Evolutionary conservation across 2,888 invertebrate genomes (phyloP), one percentile per base, ranked within the genome.

Genomic region (Drosophila melanosoma): DNA sequence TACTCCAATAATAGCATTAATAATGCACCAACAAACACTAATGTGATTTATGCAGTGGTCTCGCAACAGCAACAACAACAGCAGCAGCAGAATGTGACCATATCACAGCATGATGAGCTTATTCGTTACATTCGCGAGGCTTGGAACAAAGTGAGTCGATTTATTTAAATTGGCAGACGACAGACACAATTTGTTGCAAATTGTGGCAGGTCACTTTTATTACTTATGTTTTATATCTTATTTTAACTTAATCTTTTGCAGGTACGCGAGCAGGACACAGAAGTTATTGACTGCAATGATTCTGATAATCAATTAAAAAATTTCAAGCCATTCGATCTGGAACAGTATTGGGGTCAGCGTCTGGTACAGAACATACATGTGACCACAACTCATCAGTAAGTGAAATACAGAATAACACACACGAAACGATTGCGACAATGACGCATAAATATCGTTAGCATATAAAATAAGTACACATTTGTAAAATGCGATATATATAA

Each of bases 111-210:
- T 83, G 96, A 96, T 90, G 97, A 97, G 92, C 94, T 97, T 89
- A 96, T 97, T 82, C 96, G 95, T 91, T 97, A 96, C 90, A 96
- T 97, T 81, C 95, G 95, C 91, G 97, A 97, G 82, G 96, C 96
- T 67, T 96, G 96, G 96, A 95, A 94, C 92, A 95, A 95, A 94
- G 95, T 95, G 75, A 89, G 88, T 59, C 54, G 26, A 65, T n/a
- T 48, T 32, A 8, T 12, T 23, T 45, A 15, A 48, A 49, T 49
- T 40, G 8, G 7, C 29, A 20, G 15, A 15, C n/a, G 15, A 20
- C 20, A 29, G 1, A 33, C 59, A 48, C 81, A 81, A 78, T 53
- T 32, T 62, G 17, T 53, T 57, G 23, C 23, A 63, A 1, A 60
- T 80, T 81, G 70, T 23, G 75, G 69, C 79, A 81, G 81, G 81